These are phyloP conservation scores for Recurvirostra avosetta DNA, from an alignment of 2,113 vertebrate genomes.

Conservation along the genomic window DNA sequence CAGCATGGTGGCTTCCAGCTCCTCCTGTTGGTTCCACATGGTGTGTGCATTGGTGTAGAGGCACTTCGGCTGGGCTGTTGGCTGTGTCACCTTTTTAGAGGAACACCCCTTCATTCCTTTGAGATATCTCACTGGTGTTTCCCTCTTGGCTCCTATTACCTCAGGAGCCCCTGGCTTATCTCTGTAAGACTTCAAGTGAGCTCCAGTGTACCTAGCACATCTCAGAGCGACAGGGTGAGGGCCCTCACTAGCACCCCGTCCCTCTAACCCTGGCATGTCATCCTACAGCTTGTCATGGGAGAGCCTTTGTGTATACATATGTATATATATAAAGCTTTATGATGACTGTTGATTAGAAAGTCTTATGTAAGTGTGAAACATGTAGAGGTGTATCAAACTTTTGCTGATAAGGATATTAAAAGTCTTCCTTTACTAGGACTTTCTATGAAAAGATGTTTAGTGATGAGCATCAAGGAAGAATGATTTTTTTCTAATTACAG, in stretches of 20 bases:
- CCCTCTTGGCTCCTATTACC: neutral
- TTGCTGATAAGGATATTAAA: neutral
- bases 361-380: neutral
- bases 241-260: no score
- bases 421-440: neutral
- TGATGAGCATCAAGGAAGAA: neutral
- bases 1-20: neutral
- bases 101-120: neutral
- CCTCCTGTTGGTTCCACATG: neutral
- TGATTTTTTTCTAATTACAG: neutral
- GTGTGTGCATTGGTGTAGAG: neutral
- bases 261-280: neutral
- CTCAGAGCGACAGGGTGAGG: neutral
- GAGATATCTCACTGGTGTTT: neutral
- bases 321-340: neutral
- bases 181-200: accelerated
- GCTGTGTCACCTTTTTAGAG: neutral
- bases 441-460: neutral
- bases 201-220: neutral
- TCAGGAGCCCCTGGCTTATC: neutral
- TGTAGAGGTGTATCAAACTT: neutral
- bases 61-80: neutral
- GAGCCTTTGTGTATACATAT: neutral
- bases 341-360: neutral
- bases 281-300: neutral